Conservation (phyloP, 2,797 vertebrate species). For the Leptatherina wallacei region DNA sequence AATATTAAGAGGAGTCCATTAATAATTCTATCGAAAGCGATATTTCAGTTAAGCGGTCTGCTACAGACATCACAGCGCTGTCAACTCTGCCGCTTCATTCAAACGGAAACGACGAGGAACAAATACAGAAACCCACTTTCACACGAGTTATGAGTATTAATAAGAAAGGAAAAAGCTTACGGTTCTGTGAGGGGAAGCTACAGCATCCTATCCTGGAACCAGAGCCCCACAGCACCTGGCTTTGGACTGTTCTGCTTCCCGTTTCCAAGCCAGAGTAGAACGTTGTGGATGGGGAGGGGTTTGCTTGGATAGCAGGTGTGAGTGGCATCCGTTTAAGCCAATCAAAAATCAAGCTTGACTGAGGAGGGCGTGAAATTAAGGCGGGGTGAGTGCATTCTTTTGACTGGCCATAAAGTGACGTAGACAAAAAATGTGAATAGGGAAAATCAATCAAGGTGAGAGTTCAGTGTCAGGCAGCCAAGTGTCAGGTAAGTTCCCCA, state of each 20-base stretch:
- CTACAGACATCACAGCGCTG: slow-evolving; percentile 8
- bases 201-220: slow-evolving; percentile 37
- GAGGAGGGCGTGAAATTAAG: background rate
- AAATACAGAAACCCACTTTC: background rate
- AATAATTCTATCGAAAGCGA: slow-evolving; percentile 73
- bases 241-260: slow-evolving; percentile 6
- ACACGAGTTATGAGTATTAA: background rate
- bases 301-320: background rate
- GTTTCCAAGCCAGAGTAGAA: slow-evolving; percentile 17
- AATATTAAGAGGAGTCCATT: slow-evolving; percentile 45
- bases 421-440: background rate
- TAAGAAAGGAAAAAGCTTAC: slow-evolving; percentile 54
- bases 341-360: slow-evolving; percentile 17
- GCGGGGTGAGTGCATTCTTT: background rate
- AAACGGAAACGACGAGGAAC: slow-evolving; percentile 9
- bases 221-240: slow-evolving; percentile 14
- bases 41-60: slow-evolving; percentile 22
- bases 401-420: slow-evolving; percentile 42
- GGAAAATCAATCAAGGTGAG: slow-evolving; percentile 36
- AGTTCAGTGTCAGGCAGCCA: slow-evolving; percentile 2
- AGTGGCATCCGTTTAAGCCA: slow-evolving; percentile 33
- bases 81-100: slow-evolving; percentile 27
- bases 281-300: slow-evolving; percentile 38
- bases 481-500: slow-evolving; percentile 6
- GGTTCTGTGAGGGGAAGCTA: slow-evolving; percentile 44